A percentile compares a stretch with the other conserved stretches of the same genome.
Conservation (phyloP, 1,140 invertebrate species). For the Brachionus sp. region DNA sequence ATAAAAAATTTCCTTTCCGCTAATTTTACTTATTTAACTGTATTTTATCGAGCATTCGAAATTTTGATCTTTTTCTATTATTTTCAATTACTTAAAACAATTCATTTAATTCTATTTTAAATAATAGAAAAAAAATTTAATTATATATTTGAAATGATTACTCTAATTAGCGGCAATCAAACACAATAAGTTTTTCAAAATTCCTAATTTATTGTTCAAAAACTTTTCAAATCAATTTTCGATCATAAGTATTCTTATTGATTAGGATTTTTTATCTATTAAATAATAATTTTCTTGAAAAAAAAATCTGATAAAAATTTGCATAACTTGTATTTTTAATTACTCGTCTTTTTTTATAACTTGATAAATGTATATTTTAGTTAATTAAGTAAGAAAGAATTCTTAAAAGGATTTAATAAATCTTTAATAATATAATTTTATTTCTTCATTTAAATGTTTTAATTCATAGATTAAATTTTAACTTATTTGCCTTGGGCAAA, state of each 20-base stretch:
- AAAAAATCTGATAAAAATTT: not conserved
- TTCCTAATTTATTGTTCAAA: not conserved
- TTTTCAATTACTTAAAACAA: too few species aligned
- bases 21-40: too few species aligned
- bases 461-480: too few species aligned
- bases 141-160: not conserved
- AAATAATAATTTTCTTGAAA: not conserved
- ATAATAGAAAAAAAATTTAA: not conserved
- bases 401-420: too few species aligned
- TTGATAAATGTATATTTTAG: too few species aligned
- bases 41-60: too few species aligned
- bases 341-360: not conserved
- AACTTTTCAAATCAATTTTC: not conserved
- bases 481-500: too few species aligned
- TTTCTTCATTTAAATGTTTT: too few species aligned
- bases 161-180: not conserved
- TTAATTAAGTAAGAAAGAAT: too few species aligned
- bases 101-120: not conserved
- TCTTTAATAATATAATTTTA: too few species aligned
- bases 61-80: too few species aligned
- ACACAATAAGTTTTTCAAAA: not conserved
- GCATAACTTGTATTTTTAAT: not conserved
- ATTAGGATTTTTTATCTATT: not conserved
- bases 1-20: too few species aligned
- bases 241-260: not conserved